Percentiles rank a stretch among this genome's conserved stretches.
phyloP scores from a whole-genome alignment of 2,797 vertebrate species.

The Poecilia velifera region DNA sequence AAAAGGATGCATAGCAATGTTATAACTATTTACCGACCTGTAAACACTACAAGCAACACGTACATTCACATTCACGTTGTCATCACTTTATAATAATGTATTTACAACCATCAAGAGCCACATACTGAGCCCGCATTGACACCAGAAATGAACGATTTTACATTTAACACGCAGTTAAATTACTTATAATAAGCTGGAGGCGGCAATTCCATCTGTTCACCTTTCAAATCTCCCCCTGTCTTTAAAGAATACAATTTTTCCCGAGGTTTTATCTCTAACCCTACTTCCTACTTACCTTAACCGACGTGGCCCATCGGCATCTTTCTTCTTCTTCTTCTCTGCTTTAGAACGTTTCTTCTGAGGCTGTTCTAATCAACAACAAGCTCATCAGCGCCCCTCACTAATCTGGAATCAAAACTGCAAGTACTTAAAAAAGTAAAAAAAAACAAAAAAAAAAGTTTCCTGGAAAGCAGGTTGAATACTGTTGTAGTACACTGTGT shows the following conservation, averaged over 20 bases:
- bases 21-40: no score
- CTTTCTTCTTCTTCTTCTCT: slow-evolving; percentile 4
- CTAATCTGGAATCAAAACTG: background rate
- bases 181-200: background rate
- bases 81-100: background rate
- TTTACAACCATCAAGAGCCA: background rate
- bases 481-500: background rate
- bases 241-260: no score
- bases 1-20: background rate
- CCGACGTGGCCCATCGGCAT: background rate
- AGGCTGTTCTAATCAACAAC: background rate
- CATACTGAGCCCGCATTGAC: background rate
- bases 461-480: background rate
- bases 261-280: background rate
- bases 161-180: background rate
- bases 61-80: background rate
- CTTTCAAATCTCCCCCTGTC: background rate
- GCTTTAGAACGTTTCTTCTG: background rate
- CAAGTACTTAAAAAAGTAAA: background rate
- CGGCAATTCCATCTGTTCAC: no score
- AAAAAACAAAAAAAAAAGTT: background rate
- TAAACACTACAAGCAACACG: background rate
- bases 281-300: background rate
- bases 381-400: background rate
- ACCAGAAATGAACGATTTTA: background rate